Conservation (phyloP, 2,797 vertebrate species). For the Intellagama lesueurii region DNA sequence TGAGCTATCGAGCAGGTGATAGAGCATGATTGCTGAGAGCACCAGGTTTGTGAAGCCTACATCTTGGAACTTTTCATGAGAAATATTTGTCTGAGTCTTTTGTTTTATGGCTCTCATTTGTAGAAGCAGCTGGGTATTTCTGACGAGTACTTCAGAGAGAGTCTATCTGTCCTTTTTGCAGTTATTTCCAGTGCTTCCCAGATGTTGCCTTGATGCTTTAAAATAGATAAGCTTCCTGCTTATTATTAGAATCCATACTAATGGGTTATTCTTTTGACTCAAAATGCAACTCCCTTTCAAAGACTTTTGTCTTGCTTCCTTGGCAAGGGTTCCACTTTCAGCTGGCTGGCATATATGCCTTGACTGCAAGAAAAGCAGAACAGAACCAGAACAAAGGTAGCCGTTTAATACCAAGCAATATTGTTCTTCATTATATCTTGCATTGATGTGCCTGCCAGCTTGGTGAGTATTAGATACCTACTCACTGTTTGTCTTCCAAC, state of each 20-base stretch:
- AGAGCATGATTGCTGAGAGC: background rate
- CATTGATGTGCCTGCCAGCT: background rate
- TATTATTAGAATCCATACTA: background rate
- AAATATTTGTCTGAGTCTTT: background rate
- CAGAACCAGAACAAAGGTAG: background rate
- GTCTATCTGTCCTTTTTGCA: background rate
- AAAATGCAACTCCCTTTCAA: background rate
- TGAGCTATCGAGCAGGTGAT: background rate
- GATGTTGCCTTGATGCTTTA: background rate
- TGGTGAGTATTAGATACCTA: background rate
- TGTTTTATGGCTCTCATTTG: background rate
- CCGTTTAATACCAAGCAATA: background rate
- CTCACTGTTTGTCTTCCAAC: conserved; percentile 20
- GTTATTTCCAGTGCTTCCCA: background rate
- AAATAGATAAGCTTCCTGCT: background rate
- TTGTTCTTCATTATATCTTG: background rate
- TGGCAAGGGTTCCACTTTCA: background rate
- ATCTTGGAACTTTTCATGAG: background rate
- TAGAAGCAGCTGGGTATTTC: background rate
- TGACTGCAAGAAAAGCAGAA: background rate
- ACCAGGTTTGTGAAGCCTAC: background rate
- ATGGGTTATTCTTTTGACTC: background rate
- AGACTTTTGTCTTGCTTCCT: background rate
- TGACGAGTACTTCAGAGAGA: background rate
- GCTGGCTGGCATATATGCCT: background rate